Conservation (phyloP, 1,140 invertebrate species). For the Drosophila dunni region DNA sequence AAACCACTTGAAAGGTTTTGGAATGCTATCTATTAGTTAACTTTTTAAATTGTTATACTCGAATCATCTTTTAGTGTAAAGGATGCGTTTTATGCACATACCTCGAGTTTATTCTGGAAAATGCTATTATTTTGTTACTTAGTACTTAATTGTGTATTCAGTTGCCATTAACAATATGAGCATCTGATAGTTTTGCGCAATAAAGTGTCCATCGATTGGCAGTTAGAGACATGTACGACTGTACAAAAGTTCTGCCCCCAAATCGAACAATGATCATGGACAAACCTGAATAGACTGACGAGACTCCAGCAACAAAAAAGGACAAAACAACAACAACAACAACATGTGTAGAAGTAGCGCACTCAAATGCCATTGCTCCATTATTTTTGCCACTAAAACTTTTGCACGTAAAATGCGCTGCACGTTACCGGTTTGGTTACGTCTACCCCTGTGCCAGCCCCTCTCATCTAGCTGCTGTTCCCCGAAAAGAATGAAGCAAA, state of each 20-base stretch:
- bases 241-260: constrained; percentile 4
- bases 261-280: constrained; percentile 45
- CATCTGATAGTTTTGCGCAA: neutral
- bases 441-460: neutral
- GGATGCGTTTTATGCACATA: no score
- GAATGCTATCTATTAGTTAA: no score
- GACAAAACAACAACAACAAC: neutral
- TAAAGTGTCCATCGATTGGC: constrained; percentile 15
- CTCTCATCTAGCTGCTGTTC: neutral
- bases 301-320: neutral
- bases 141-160: neutral
- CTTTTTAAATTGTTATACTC: no score
- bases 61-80: no score
- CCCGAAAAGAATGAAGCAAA: constrained; percentile 21
- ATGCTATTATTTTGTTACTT: no score
- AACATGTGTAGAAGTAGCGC: constrained; percentile 39
- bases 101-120: no score
- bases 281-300: constrained; percentile 30
- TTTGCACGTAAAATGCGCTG: constrained; percentile 76
- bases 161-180: neutral
- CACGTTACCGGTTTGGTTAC: constrained; percentile 58
- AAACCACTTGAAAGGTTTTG: no score
- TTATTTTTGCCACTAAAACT: constrained; percentile 79
- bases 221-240: constrained; percentile 1
- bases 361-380: constrained; percentile 65